Evolutionary conservation across 1,140 invertebrate species (phyloP).

Genomic region (Diorhabda carinulata): DNA sequence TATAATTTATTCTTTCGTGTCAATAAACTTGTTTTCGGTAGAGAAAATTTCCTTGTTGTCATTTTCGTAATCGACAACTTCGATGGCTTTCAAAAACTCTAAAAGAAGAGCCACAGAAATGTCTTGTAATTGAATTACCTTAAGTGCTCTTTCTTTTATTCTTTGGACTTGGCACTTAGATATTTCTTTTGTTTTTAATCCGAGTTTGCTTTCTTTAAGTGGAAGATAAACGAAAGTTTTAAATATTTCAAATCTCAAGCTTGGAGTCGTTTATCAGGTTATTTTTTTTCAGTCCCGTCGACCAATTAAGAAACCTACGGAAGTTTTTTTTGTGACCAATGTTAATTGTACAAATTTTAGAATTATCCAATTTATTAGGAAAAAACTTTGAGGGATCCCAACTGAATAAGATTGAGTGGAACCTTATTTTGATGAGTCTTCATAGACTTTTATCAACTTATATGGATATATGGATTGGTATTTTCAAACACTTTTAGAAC

Average conservation of each 20-base stretch:
- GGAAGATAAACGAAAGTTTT: constrained; percentile 17
- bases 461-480: too few species aligned
- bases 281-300: constrained; percentile 9
- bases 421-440: too few species aligned
- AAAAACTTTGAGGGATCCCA: too few species aligned
- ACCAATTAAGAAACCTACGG: background rate
- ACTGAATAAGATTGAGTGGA: too few species aligned
- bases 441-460: too few species aligned
- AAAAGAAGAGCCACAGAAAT: constrained; percentile 21
- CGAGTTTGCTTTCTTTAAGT: constrained; percentile 19
- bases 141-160: constrained; percentile 23
- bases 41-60: background rate
- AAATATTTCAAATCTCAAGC: constrained; percentile 17
- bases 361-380: too few species aligned
- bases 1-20: too few species aligned
- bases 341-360: too few species aligned
- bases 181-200: constrained; percentile 24
- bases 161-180: constrained; percentile 20
- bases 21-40: too few species aligned
- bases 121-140: constrained; percentile 24
- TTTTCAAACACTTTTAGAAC: too few species aligned
- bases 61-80: constrained; percentile 1
- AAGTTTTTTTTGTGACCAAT: background rate
- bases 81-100: constrained; percentile 14
- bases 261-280: constrained; percentile 13